Base-by-base conservation (phyloP, 2,113 vertebrate genomes). In the Lipotes vexillifer region DNA sequence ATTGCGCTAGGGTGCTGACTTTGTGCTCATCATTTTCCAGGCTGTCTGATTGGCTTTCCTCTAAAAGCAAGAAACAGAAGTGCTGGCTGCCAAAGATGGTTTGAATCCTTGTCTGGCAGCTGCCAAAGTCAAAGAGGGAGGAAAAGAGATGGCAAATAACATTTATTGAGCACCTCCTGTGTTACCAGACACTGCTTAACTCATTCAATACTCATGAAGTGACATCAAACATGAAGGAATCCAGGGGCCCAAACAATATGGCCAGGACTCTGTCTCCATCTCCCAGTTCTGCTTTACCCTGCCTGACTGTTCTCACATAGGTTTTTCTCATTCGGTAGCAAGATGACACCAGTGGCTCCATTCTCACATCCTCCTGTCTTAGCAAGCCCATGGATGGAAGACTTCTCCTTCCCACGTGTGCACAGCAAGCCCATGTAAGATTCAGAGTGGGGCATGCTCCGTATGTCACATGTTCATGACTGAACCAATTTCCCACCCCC, bases 91-190 rank as follows among this genome's bases (percentile, higher is more conserved):
- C 23, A 52, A 52, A 55, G 41, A 80, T 69, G 55, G 46, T 36
- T 91, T 78, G 29, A 91, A 59, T 83, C 57, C 38, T 87, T 31
- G 13, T 63, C 31, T 84, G 52, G 57, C 82, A 92, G 63, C 29
- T 36, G 20, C 44, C 81, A 96, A 82, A 91, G 86, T 96, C 80
- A 88, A 91, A 96, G 38, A 82, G 44, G 41, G 63, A 68, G n/a
- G 20, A 44, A 72, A 88, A 86, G 59, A 69, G 6, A 36, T 33
- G 12, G 77, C 25, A 46, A 69, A 33, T 72, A 44, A 25, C 12
- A 8, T 38, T 74, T 83, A 23, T 13, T 63, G 65, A 69, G 27
- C 21, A 29, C 17, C 25, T 92, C 52, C 74, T 69, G 8, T n/a
- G 49, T 23, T 44, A n/a, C 33, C 65, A 84, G 57, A 66, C 6